Evolutionary conservation across 2,888 invertebrate species (phyloP), one percentile per base, ranked within the genome.

Genomic region (Furcula furcula): DNA sequence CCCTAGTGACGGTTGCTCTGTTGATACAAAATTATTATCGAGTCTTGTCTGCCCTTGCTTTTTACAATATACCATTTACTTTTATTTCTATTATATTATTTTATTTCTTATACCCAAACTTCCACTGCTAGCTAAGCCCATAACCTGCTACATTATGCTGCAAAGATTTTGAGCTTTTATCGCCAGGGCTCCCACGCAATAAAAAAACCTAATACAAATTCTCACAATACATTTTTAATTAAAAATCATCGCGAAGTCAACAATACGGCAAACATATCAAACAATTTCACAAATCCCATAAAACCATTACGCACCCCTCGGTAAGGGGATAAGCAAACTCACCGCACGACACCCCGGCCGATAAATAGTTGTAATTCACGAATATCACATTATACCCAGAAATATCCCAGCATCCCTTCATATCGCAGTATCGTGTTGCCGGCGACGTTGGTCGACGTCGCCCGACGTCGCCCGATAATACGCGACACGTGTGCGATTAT

Each of bases 341-440:
- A 46, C 63, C 56, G 49, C 55, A 71, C 78, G 75, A 55, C 76
- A 76, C 65, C 52, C 71, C 73, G 66, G 67, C 55, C 79, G 80
- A 82, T 86, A 85, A 85, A 82, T 78, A 76, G 75, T 76, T 86
- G 87, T 87, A 85, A 86, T 83, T 81, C 82, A 76, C 72, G 71
- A 66, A 77, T 76, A 77, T 76, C 77, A 71, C 66, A 45, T 68
- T 63, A 62, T 64, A 58, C 56, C 40, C 38, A 38, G 46, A 7
- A 20, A 20, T 20, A 20, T 7, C 20, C 20, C 20, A 15, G 26
- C 14, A 26, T 26, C 26, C 4, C n/a, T n/a, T n/a, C n/a, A 5
- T 55, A 55, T 54, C 55, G 46, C 40, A 52, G 58, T 52, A 54
- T 26, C 14, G 26, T 12, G 26, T 23, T 23, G 7, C 19, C 20